Conservation (phyloP, 2,797 vertebrate genomes). For the Heterohyrax brucei region DNA sequence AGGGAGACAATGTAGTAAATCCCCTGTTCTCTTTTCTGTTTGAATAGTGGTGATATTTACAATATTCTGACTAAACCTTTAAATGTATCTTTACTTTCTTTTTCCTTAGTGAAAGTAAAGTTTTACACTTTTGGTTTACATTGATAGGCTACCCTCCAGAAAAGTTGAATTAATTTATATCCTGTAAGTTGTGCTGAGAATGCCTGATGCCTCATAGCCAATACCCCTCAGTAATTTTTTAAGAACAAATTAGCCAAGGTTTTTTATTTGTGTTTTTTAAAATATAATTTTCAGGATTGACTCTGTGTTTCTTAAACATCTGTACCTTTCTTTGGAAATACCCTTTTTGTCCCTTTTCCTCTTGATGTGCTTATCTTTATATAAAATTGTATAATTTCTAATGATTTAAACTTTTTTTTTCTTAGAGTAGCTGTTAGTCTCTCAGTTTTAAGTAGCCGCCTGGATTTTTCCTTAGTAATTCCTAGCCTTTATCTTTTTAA, state of each 20-base stretch:
- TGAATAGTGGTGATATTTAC: background rate
- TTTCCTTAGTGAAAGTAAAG: background rate
- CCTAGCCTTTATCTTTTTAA: background rate
- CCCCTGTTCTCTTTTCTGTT: background rate
- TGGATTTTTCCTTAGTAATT: background rate
- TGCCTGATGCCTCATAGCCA: background rate
- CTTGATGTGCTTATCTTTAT: background rate
- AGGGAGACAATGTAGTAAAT: background rate
- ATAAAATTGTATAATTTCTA: background rate
- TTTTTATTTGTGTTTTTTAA: background rate
- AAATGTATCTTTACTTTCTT: background rate
- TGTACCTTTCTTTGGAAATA: background rate
- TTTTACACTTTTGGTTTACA: background rate
- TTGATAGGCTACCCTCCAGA: background rate
- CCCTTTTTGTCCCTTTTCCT: background rate
- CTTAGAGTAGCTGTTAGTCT: background rate
- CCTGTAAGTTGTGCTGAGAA: background rate
- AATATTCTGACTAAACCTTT: background rate
- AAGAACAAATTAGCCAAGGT: background rate
- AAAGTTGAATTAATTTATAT: background rate
- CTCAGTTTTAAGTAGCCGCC: background rate
- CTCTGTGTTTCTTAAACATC: background rate
- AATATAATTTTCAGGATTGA: background rate
- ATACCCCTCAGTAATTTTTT: background rate
- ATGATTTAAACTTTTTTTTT: background rate